These are phyloP conservation scores for Araneus ventricosus DNA, from an alignment of 1,140 invertebrate genomes.

Conservation along the genomic window DNA sequence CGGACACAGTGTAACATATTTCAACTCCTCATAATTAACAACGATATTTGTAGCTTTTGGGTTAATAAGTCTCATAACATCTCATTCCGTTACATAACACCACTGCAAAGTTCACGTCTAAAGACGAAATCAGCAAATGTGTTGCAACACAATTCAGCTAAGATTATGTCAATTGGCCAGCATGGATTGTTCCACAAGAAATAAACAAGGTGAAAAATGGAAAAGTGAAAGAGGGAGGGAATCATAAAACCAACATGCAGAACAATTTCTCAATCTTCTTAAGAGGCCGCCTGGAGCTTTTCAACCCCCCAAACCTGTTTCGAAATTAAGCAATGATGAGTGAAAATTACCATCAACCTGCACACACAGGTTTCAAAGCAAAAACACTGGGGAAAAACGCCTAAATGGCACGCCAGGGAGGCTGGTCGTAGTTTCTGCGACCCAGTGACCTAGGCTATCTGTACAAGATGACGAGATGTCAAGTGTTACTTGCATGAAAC, in stretches of 20 bases:
- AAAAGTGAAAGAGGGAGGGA: not conserved
- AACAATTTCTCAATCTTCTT: constrained; percentile 3
- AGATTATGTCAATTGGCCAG: too few species aligned
- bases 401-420: not conserved
- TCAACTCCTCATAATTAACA: too few species aligned
- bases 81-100: too few species aligned
- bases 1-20: too few species aligned
- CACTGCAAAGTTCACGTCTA: too few species aligned
- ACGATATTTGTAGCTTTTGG: too few species aligned
- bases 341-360: not conserved
- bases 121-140: too few species aligned
- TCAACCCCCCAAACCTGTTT: not conserved
- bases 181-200: too few species aligned
- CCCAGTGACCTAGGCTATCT: not conserved
- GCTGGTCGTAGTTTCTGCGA: not conserved
- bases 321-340: not conserved
- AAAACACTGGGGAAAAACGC: not conserved
- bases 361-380: not conserved
- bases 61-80: too few species aligned
- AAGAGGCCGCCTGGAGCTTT: not conserved
- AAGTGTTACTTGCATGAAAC: not conserved
- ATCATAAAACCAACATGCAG: not conserved
- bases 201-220: not conserved
- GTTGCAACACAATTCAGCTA: too few species aligned
- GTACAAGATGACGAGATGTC: not conserved